A percentile compares a stretch with the other conserved stretches of the same genome.
These are phyloP conservation scores for Conus canariensis DNA, from an alignment of 2,888 invertebrate genomes.

Conservation along the genomic window DNA sequence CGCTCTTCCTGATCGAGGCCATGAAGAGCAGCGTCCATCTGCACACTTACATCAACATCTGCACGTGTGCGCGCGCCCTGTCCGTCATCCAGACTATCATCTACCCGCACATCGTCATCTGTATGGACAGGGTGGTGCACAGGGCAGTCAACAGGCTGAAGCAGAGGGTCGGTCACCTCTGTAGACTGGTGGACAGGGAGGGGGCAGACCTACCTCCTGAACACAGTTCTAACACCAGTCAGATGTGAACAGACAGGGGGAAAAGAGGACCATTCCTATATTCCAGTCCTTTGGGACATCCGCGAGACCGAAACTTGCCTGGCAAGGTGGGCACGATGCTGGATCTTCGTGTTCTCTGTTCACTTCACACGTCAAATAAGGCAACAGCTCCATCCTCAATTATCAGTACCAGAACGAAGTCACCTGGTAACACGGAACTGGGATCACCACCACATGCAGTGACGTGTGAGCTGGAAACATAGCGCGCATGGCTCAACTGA, in stretches of 20 bases:
- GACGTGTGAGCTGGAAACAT: no score
- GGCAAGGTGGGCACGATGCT: background rate
- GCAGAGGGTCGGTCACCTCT: background rate
- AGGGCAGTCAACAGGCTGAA: constrained; percentile 58
- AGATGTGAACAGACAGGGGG: constrained; percentile 39
- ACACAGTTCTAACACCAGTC: constrained; percentile 53
- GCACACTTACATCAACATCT: constrained; percentile 64
- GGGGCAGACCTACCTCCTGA: constrained; percentile 31
- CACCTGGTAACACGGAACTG: no score
- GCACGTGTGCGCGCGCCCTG: constrained; percentile 67
- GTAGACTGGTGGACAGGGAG: constrained; percentile 14
- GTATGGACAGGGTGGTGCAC: constrained; percentile 65
- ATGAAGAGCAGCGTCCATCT: constrained; percentile 56
- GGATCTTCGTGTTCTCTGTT: background rate
- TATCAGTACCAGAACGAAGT: no score
- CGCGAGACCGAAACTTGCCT: background rate
- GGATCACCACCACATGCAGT: no score
- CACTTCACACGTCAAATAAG: no score
- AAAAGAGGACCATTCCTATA: background rate
- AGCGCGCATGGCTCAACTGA: no score
- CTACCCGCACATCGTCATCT: constrained; percentile 69
- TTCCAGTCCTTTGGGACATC: background rate
- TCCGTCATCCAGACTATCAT: constrained; percentile 69
- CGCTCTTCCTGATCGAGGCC: constrained; percentile 67
- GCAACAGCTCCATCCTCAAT: no score